These are phyloP conservation scores for Drosophila anomelani DNA, from an alignment of 2,888 invertebrate species.

Conservation along the genomic window DNA sequence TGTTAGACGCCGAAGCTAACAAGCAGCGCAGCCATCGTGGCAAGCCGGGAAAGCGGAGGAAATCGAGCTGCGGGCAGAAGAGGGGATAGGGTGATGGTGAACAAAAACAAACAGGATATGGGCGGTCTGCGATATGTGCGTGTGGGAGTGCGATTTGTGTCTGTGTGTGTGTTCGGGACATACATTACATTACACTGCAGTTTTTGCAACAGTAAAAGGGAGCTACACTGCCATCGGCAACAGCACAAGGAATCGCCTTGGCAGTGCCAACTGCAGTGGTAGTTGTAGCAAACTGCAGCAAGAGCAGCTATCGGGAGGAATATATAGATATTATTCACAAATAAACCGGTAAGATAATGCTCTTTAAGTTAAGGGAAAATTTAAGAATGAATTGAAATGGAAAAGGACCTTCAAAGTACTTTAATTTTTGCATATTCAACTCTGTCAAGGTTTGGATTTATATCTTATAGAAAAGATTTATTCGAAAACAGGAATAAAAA, in stretches of 20 bases:
- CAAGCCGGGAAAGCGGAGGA: conserved; percentile 19
- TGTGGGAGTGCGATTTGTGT: conserved; percentile 12
- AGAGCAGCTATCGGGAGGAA: conserved; percentile 5
- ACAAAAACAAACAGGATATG: conserved; percentile 73
- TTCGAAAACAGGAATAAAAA: fast-evolving
- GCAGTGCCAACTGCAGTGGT: conserved; percentile 21
- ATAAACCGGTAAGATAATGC: background rate
- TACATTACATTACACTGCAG: conserved; percentile 63
- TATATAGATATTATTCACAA: background rate
- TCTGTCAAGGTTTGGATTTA: background rate
- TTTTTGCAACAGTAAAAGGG: conserved; percentile 65
- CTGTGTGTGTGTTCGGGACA: conserved; percentile 42
- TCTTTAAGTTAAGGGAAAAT: background rate
- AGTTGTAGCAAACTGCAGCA: background rate
- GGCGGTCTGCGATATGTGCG: conserved; percentile 59
- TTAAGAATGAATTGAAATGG: background rate
- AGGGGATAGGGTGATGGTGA: conserved; percentile 36
- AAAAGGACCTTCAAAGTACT: background rate
- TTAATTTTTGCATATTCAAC: background rate
- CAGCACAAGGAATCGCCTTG: conserved; percentile 12
- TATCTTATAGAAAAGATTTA: background rate
- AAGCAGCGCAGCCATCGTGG: conserved; percentile 57
- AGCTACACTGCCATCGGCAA: conserved; percentile 36
- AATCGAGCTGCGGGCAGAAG: background rate
- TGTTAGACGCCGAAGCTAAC: conserved; percentile 70